These are phyloP conservation scores for Morus bassanus DNA, from an alignment of 2,797 vertebrate species.

Conservation along the genomic window DNA sequence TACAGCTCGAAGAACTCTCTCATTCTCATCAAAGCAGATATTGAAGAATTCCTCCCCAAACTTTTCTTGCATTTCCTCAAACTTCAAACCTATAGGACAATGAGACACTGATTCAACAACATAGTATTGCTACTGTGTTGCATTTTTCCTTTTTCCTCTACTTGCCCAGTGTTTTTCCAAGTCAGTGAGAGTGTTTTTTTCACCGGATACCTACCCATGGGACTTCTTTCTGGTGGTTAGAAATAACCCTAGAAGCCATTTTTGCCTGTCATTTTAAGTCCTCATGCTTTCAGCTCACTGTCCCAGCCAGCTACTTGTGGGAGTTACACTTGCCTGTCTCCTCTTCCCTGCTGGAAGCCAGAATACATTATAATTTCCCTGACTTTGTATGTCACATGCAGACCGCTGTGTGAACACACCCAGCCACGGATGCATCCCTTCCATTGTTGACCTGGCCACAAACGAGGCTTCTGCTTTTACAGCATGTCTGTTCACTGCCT, in stretches of 20 bases:
- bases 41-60: conserved; percentile 97
- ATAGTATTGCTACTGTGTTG: not conserved
- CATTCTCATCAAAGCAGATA: conserved; percentile 95
- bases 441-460: not conserved
- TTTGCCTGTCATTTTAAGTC: not conserved
- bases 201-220: not conserved
- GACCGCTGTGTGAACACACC: not conserved
- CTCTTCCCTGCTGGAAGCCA: not conserved
- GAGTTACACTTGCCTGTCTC: not conserved
- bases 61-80: conserved; percentile 90
- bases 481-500: not conserved
- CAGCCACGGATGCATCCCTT: not conserved
- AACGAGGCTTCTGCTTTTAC: not conserved
- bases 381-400: not conserved
- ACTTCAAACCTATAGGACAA: conserved; percentile 84
- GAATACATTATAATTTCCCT: not conserved
- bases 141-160: not conserved
- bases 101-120: conserved; percentile 27
- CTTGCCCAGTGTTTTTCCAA: not conserved
- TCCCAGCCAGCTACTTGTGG: not conserved
- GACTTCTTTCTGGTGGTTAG: not conserved
- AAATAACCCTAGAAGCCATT: not conserved
- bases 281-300: not conserved
- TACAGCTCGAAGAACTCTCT: conserved; percentile 92
- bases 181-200: not conserved